Evolutionary conservation across 2,113 vertebrate genomes (phyloP), one percentile per base, ranked within the genome.

Genomic region (Centropus bengalensis): DNA sequence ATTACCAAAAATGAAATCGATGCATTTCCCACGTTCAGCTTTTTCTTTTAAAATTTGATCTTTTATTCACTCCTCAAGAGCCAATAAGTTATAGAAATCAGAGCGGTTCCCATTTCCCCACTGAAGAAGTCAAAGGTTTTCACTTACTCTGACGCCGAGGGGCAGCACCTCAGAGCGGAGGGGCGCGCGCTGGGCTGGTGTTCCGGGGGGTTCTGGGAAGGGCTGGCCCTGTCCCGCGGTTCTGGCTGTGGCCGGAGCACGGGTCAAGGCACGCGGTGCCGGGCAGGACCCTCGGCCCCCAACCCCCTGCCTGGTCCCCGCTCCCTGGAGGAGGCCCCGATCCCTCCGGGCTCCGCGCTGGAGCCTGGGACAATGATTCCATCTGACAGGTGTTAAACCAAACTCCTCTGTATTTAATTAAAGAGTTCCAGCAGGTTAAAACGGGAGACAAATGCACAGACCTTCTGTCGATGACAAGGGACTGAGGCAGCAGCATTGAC

Each of bases 1-100:
- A 98, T 97, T 98, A 94, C 23, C 59, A 94, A 97, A 97, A 20
- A 95, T 64, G 73, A 96, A 96, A 91, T 12, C 21, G 77, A 97
- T 95, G 92, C 92, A 91, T 45, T 80, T 85, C 66, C 17, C 32
- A 7, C 59, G 59, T 94, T 96, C 42, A 71, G 51, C 93, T 87
- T 92, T 55, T 82, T 97, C 88, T 96, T 97, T 97, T 97, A 97
- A 98, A 98, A 98, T 91, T 73, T 95, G 64, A 66, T 94, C 91
- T 96, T 96, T 98, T 96, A 97, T 96, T 96, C 96, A 96, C 86
- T 97, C 87, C 27, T 96, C 93, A 95, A 89, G 96, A 97, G 96
- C 95, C 96, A 98, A 97, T 98, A 98, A 98, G 96, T 98, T 98
- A 98, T 88, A 96, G 83, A 96, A 97, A 97, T 95, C 96, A 96